A percentile compares a stretch with the other conserved stretches of the same genome.
Evolutionary conservation across 1,140 invertebrate species (phyloP).

Genomic region (Drosophila hydei): DNA sequence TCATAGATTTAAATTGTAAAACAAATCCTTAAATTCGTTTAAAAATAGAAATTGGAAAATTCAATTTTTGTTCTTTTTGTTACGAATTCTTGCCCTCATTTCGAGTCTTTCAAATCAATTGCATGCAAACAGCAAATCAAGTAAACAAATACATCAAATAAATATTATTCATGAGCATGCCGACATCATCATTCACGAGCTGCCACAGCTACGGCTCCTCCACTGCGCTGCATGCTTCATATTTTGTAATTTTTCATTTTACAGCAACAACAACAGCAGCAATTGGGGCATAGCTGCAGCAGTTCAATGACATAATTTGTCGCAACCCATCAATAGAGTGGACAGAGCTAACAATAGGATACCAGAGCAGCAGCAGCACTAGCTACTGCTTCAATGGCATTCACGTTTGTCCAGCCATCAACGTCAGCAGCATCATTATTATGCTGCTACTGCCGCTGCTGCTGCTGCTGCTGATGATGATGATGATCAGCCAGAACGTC

Average conservation of each 20-base stretch:
- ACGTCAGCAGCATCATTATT: slow-evolving; percentile 48
- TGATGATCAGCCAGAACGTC: slow-evolving; percentile 33
- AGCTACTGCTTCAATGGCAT: slow-evolving; percentile 46
- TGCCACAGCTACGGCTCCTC: neutral
- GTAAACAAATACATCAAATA: slow-evolving; percentile 69
- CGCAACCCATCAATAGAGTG: slow-evolving; percentile 74
- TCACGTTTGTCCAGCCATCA: slow-evolving; percentile 58
- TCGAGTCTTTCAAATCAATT: slow-evolving; percentile 44
- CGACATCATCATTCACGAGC: slow-evolving; percentile 53
- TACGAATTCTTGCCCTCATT: no score
- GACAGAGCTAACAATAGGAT: slow-evolving; percentile 59
- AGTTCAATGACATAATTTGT: slow-evolving; percentile 82
- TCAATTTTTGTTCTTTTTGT: no score
- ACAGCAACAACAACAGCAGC: slow-evolving; percentile 27
- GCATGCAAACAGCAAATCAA: slow-evolving; percentile 50
- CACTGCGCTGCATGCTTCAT: slow-evolving; percentile 6
- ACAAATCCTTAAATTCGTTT: neutral
- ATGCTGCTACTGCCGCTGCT: slow-evolving; percentile 14
- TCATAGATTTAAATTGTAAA: neutral
- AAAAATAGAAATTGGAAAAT: no score
- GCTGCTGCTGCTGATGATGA: neutral
- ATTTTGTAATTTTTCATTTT: slow-evolving; percentile 70
- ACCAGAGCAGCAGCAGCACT: slow-evolving; percentile 51
- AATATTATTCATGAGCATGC: slow-evolving; percentile 67
- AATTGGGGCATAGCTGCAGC: slow-evolving; percentile 20